Evolutionary conservation across 2,113 vertebrate genomes (phyloP).

Genomic region (Syngnathus floridae): DNA sequence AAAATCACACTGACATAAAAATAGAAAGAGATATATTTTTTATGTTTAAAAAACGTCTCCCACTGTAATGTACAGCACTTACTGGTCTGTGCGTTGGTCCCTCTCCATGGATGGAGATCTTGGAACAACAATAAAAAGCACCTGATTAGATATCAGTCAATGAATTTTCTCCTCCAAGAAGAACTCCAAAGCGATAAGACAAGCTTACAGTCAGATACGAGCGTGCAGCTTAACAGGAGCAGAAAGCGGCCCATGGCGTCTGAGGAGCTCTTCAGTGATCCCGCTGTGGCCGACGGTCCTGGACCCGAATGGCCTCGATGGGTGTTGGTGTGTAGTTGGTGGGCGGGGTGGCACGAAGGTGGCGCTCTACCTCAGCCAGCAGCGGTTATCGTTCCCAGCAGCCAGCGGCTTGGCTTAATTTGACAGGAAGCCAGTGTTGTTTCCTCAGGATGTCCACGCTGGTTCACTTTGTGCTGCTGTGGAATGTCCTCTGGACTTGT

Average conservation of each 20-base stretch:
- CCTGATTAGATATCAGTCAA: constrained; percentile 34
- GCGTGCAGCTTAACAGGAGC: constrained; percentile 32
- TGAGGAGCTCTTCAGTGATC: constrained; percentile 12
- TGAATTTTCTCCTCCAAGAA: neutral
- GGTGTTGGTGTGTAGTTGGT: constrained; percentile 11
- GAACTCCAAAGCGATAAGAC: neutral
- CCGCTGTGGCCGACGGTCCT: constrained; percentile 13
- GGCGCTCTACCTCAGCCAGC: constrained; percentile 31
- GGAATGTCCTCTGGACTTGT: constrained; percentile 58
- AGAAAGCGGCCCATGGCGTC: constrained; percentile 48
- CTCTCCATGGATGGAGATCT: constrained; percentile 27
- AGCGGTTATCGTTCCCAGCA: constrained; percentile 44
- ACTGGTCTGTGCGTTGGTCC: constrained; percentile 38
- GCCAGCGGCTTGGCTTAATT: constrained; percentile 51
- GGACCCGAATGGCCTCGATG: constrained; percentile 11
- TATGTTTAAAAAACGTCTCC: neutral
- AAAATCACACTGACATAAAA: neutral
- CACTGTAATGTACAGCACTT: constrained; percentile 23
- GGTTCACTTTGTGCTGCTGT: constrained; percentile 46
- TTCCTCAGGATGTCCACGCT: constrained; percentile 72
- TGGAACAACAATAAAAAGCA: constrained; percentile 25
- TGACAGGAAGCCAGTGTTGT: constrained; percentile 71
- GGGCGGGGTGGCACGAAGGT: constrained; percentile 26
- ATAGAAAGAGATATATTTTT: neutral
- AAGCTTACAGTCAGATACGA: constrained; percentile 65